Evolutionary conservation across 2,113 vertebrate genomes (phyloP).

Genomic region (Rhabdornis inornatus): DNA sequence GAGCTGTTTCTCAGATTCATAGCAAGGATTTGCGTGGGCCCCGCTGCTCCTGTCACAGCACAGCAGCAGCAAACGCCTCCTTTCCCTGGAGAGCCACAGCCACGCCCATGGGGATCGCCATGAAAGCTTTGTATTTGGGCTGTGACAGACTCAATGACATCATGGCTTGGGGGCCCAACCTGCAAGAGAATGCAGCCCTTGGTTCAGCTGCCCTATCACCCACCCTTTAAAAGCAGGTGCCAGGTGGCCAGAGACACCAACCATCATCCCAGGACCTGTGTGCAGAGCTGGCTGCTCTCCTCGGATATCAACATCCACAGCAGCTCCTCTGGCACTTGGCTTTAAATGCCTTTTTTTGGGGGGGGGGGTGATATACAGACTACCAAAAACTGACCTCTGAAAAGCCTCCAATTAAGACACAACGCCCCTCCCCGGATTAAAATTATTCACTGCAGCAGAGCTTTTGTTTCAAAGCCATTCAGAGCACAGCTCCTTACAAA

Average conservation of each 20-base stretch:
- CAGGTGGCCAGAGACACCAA: background rate
- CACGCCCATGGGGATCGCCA: too few species aligned
- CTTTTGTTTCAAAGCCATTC: background rate
- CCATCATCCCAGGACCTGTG: rapidly evolving
- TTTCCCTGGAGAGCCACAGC: background rate
- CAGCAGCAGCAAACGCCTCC: background rate
- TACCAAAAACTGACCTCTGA: background rate
- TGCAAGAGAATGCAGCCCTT: background rate
- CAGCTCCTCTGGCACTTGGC: background rate
- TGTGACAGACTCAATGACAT: too few species aligned
- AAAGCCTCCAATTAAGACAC: background rate
- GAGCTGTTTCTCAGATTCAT: background rate
- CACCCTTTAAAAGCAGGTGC: rapidly evolving
- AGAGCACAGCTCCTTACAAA: background rate
- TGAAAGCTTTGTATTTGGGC: too few species aligned
- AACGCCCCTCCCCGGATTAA: background rate
- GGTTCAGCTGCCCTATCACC: rapidly evolving
- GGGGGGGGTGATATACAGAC: rapidly evolving
- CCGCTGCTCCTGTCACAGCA: rapidly evolving
- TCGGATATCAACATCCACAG: rapidly evolving
- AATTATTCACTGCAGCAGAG: background rate
- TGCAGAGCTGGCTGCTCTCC: background rate
- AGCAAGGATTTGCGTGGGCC: background rate
- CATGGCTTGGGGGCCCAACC: background rate
- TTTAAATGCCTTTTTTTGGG: background rate